Evolutionary conservation across 2,113 vertebrate genomes (phyloP).

Genomic region (Pogonocichla stellata): DNA sequence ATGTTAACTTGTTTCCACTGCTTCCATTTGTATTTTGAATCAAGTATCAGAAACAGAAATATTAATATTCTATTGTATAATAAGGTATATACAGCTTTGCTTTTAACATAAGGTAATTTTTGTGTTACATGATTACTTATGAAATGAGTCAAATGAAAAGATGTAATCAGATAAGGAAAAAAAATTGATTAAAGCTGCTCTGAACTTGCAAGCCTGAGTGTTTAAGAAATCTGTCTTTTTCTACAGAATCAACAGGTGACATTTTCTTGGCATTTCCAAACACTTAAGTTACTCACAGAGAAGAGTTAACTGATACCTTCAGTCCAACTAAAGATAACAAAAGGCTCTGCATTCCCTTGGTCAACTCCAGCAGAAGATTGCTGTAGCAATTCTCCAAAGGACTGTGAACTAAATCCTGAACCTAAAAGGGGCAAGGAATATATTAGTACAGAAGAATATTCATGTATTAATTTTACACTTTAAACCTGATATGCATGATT

Average conservation of each 20-base stretch:
- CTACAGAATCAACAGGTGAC: not conserved
- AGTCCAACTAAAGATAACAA: conserved; percentile 90
- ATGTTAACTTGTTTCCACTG: not conserved
- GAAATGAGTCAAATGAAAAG: not conserved
- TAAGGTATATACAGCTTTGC: not conserved
- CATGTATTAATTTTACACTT: not conserved
- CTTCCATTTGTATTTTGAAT: not conserved
- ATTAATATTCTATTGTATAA: not conserved
- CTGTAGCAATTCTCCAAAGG: conserved; percentile 91
- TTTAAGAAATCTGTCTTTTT: not conserved
- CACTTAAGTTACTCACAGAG: not conserved
- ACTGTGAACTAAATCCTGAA: conserved; percentile 78
- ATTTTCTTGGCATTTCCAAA: not conserved
- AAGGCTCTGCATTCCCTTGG: conserved; percentile 83
- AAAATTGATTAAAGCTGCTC: not conserved
- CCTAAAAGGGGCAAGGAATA: conserved; percentile 71
- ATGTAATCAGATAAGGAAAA: not conserved
- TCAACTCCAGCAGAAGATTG: conserved; percentile 79
- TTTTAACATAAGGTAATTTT: not conserved
- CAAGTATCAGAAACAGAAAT: not conserved
- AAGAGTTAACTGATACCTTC: conserved; percentile 76
- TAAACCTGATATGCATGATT: not conserved
- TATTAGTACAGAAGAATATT: not conserved
- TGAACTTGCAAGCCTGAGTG: not conserved
- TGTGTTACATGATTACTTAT: not conserved